Evolutionary conservation across 2,888 invertebrate genomes (phyloP).

Genomic region (Lingula anatina): DNA sequence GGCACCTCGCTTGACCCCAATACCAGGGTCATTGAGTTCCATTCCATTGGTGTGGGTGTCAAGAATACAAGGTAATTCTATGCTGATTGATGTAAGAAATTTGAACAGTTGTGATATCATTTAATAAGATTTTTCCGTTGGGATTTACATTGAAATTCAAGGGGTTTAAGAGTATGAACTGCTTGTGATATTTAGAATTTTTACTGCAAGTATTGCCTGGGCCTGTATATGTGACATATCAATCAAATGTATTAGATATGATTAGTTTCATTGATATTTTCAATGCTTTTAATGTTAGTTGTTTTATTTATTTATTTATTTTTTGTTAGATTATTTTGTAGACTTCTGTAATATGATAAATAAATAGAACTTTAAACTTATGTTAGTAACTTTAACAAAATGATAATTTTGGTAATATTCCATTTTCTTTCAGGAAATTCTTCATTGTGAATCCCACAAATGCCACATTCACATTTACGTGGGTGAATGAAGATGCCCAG

Average conservation of each 20-base stretch:
- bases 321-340: not conserved
- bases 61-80: constrained; percentile 31
- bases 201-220: no score
- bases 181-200: not conserved
- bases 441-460: constrained; percentile 65
- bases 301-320: not conserved
- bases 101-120: constrained; percentile 2
- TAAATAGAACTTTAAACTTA: no score
- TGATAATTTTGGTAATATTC: no score
- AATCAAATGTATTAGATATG: no score
- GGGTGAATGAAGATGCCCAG: constrained; percentile 57
- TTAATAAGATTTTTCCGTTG: not conserved
- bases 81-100: no score
- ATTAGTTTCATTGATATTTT: no score
- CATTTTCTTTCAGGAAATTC: constrained; percentile 58
- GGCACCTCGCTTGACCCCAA: constrained; percentile 53
- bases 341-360: not conserved
- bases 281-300: no score
- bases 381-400: no score
- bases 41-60: constrained; percentile 61
- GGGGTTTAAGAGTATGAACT: not conserved
- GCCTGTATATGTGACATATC: no score
- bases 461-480: constrained; percentile 60
- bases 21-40: constrained; percentile 63
- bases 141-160: not conserved